A percentile compares a stretch with the other conserved stretches of the same genome.
These are phyloP conservation scores for Pseudococcus longispinus DNA, from an alignment of 2,888 invertebrate species.

Conservation along the genomic window DNA sequence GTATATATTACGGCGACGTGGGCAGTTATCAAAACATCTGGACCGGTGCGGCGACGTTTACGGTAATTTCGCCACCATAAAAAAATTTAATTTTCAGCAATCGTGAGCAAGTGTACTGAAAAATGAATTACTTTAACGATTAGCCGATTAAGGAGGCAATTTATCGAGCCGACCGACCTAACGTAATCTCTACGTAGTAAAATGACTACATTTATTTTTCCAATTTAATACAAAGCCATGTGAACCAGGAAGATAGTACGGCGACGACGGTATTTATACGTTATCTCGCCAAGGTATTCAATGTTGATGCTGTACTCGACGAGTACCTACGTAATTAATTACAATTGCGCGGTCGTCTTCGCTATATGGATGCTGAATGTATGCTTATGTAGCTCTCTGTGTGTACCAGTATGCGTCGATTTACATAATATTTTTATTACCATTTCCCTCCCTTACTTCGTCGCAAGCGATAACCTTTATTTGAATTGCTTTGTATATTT, in stretches of 20 bases:
- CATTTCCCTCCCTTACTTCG: background rate
- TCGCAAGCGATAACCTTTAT: too few relatives aligned
- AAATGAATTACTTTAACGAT: conserved; percentile 4
- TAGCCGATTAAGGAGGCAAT: background rate
- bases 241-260: conserved; percentile 15
- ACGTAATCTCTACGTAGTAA: conserved; percentile 11
- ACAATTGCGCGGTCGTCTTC: conserved; percentile 3
- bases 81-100: conserved; percentile 8
- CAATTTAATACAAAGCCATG: conserved; percentile 2
- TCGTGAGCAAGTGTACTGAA: background rate
- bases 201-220: conserved; percentile 28
- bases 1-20: background rate
- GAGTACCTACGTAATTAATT: background rate
- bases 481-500: too few relatives aligned
- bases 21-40: background rate
- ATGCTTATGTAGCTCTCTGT: background rate
- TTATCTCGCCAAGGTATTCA: conserved; percentile 21
- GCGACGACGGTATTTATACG: background rate
- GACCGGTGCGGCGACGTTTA: background rate
- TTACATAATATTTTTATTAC: conserved; percentile 22
- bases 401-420: background rate
- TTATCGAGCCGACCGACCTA: background rate
- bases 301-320: background rate
- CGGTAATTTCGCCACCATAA: background rate
- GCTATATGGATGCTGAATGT: background rate